A percentile compares a stretch with the other conserved stretches of the same genome.
Conservation (phyloP, 2,888 invertebrate genomes). For the Lydus trimaculatus region DNA sequence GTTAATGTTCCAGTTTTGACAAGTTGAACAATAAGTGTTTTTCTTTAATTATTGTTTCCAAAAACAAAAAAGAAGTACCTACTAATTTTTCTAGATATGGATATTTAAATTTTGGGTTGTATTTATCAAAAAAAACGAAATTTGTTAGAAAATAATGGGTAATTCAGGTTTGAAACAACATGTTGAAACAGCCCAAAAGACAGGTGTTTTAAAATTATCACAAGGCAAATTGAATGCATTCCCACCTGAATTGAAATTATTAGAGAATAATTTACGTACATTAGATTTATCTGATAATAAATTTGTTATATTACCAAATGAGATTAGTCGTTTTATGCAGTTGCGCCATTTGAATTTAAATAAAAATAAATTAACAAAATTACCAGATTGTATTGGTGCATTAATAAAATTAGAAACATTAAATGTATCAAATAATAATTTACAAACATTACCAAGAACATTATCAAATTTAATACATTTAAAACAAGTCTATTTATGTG, state of each 20-base stretch:
- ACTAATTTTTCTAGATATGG: too few relatives aligned
- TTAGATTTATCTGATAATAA: slow-evolving; percentile 94
- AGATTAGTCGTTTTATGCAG: slow-evolving; percentile 76
- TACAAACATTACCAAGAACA: slow-evolving; percentile 71
- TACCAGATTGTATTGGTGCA: slow-evolving; percentile 74
- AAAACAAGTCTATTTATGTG: slow-evolving; percentile 77
- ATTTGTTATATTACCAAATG: slow-evolving; percentile 78
- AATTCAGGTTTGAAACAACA: slow-evolving; percentile 91
- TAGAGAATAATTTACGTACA: slow-evolving; percentile 78
- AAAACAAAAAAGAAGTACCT: too few relatives aligned
- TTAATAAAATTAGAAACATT: slow-evolving; percentile 77
- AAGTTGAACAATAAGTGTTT: too few relatives aligned
- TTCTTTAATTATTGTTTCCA: too few relatives aligned
- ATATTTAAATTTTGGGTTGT: not conserved
- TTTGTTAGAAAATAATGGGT: slow-evolving; percentile 70
- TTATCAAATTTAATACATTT: slow-evolving; percentile 71
- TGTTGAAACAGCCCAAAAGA: slow-evolving; percentile 94
- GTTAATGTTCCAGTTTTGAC: too few relatives aligned
- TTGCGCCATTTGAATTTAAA: slow-evolving; percentile 80
- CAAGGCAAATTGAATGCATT: slow-evolving; percentile 83
- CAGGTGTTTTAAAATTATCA: slow-evolving; percentile 90
- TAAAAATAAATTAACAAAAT: slow-evolving; percentile 79
- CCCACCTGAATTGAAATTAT: slow-evolving; percentile 71
- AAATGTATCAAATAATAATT: slow-evolving; percentile 81
- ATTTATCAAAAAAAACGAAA: not conserved